Base-by-base conservation (phyloP, 1,140 invertebrate species). In the Brachionus angularis region DNA sequence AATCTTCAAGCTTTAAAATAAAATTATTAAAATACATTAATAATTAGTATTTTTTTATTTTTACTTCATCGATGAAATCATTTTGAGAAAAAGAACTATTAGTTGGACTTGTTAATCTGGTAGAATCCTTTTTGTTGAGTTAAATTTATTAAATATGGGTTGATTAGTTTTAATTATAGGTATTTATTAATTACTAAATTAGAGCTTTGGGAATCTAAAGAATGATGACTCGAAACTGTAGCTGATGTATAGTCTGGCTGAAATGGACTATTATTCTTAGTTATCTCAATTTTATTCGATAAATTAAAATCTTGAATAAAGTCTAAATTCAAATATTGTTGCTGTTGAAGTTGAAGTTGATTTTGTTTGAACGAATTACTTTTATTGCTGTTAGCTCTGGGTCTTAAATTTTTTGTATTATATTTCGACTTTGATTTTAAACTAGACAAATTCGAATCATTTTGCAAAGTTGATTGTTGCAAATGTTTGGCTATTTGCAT, bases 401-500 rank as follows among this genome's bases (percentile, higher is more conserved):
- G 80, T 76, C 82, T 73, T 80, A 84, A 79, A 76, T 85, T 42
- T 5, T 3, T n/a, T 42, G 14, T 7, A 14, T 42, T 5, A 21
- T n/a, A 14, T 25, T 18, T 58, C n/a, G n/a, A n/a, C 23, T 39
- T 58, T 27, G 31, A 16, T 16, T 39, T 58, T 21, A n/a, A n/a
- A n/a, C n/a, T n/a, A n/a, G n/a, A n/a, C n/a, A n/a, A n/a, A n/a
- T n/a, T n/a, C n/a, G 12, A 16, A 18, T 58, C 53, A 18, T 16
- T 21, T 58, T 58, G 16, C 18, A 36, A 36, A 42, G 10, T 42
- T 42, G 10, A n/a, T 42, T 42, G 39, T 25, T 58, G 53, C 23
- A 58, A 58, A 31, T 53, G 25, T 31, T 58, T 58, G 78, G 91
- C 89, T 75, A 89, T 92, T 81, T 93, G 88, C 67, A 90, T 88